A percentile compares a stretch with the other conserved stretches of the same genome.
These are phyloP conservation scores for Pongo abelii DNA, from an alignment of 2,113 vertebrate species.

Conservation along the genomic window DNA sequence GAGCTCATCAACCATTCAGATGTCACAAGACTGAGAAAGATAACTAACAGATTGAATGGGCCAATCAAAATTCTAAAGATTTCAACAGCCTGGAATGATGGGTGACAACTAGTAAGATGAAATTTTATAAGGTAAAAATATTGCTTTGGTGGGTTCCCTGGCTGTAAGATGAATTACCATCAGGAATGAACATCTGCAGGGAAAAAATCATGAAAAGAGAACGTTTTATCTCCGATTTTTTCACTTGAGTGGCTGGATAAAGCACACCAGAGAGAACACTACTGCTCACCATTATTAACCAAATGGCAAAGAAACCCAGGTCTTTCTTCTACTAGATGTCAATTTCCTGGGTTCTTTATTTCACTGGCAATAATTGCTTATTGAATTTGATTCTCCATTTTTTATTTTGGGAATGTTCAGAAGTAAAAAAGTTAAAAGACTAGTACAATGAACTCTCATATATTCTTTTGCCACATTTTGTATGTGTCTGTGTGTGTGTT, in stretches of 20 bases:
- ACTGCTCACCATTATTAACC: rapidly evolving
- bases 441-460: not conserved
- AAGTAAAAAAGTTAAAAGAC: not conserved
- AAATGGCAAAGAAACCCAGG: rapidly evolving
- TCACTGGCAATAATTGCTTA: not conserved
- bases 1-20: not conserved
- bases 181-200: not conserved
- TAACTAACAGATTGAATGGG: not conserved
- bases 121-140: conserved; percentile 41
- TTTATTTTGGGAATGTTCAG: not conserved
- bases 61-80: conserved; percentile 48
- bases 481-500: not conserved
- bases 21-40: not conserved
- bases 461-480: not conserved
- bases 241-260: not conserved
- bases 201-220: not conserved
- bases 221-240: not conserved
- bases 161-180: conserved; percentile 3
- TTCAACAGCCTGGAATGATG: conserved; percentile 31
- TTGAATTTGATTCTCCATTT: not conserved
- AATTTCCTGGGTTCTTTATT: not conserved
- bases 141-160: not conserved
- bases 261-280: not conserved
- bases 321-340: not conserved
- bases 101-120: not conserved